Conservation (phyloP, 2,797 vertebrate genomes). For the Clarias pachynema region DNA sequence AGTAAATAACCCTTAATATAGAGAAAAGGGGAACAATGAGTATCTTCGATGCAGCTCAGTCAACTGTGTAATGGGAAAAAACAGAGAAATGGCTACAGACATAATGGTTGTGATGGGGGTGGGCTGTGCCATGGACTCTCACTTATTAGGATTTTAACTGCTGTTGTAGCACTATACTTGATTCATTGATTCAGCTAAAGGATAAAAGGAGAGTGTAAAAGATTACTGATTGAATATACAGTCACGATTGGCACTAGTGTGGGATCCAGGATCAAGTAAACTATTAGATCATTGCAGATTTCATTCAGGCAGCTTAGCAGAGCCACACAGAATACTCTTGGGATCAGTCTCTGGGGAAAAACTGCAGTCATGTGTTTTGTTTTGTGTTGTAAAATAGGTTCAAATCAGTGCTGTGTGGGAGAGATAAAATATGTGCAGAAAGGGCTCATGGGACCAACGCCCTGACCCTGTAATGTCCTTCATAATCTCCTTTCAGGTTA, state of each 20-base stretch:
- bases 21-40: slow-evolving; percentile 1
- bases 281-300: not conserved
- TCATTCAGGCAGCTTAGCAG: not conserved
- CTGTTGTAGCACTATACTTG: not conserved
- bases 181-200: not conserved
- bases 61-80: slow-evolving; percentile 94
- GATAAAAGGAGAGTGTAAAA: not conserved
- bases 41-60: slow-evolving; percentile 74
- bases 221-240: not conserved
- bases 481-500: slow-evolving; percentile 63
- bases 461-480: slow-evolving; percentile 65
- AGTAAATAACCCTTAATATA: slow-evolving; percentile 6
- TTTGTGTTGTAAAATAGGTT: slow-evolving; percentile 35
- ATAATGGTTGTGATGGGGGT: slow-evolving; percentile 45
- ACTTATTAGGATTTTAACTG: slow-evolving; percentile 13
- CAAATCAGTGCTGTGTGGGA: slow-evolving; percentile 38
- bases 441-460: slow-evolving; percentile 62
- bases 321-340: not conserved
- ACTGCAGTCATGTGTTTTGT: slow-evolving; percentile 7
- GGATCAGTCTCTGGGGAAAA: slow-evolving; percentile 19
- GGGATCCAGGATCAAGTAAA: not conserved
- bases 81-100: slow-evolving; percentile 69
- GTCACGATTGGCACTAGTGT: not conserved
- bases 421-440: slow-evolving; percentile 49
- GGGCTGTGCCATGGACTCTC: not conserved